Base-by-base conservation (phyloP, 2,888 invertebrate genomes). In the Tuberolachnus salignus region DNA sequence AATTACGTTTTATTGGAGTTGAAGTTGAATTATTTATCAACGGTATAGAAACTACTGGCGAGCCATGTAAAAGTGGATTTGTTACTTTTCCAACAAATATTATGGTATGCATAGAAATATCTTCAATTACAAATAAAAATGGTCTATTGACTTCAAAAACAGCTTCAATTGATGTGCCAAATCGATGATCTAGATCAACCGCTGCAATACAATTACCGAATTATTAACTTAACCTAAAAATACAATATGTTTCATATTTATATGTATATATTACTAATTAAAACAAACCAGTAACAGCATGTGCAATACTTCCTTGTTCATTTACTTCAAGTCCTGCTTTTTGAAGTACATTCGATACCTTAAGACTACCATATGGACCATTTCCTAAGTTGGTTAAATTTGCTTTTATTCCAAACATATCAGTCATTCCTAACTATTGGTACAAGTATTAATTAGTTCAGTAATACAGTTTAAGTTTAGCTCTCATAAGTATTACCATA, bases 51-150 rank as follows among this genome's bases (percentile, higher is more conserved):
- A 61, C 57, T 42, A 53, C 21, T 16, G 72, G 64, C 0, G 34
- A 46, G 1, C 63, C 63, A 13, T 63, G 34, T 19, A 69, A 51
- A 16, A 75, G 83, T 0, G 94, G 94, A 85, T 92, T 89, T 26
- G 88, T 87, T 1, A 93, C 89, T 85, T 91, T 89, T 49, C 94
- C 94, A 46, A 91, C 89, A 85, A 92, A 93, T 34, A 94, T 85
- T 69, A 93, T 88, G 53, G 91, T 91, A n/a, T 90, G 89, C 0
- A 90, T 91, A 0, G 86, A 86, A 83, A 92, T 91, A 83, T 94
- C 93, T 84, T 92, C 91, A 81, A 94, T 91, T 85, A 91, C 91
- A 86, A 94, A 93, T 73, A 93, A 84, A 86, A 94, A 94, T 0
- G 94, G 93, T 81, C 89, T 91, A 84, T 91, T 89, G 1, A 90